phyloP scores from a whole-genome alignment of 2,797 vertebrate species.

The Rhinogobio ventralis region DNA sequence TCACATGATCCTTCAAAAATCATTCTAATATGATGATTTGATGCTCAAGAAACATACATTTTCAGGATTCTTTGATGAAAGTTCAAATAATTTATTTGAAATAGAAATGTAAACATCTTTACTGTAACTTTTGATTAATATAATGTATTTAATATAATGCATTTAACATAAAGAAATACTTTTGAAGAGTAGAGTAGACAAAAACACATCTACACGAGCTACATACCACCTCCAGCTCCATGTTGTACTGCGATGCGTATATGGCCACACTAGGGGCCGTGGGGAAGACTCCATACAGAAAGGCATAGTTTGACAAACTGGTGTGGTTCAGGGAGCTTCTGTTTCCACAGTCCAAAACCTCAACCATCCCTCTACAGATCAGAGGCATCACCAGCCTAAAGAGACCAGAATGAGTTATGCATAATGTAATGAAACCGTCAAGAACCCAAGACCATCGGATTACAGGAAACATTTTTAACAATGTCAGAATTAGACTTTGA shows the following conservation, averaged over 20 bases:
- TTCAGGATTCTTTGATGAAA: too few relatives aligned
- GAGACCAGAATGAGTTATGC: conserved; percentile 45
- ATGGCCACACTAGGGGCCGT: conserved; percentile 96
- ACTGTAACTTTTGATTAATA: not conserved
- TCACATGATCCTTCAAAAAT: not conserved
- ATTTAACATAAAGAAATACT: not conserved
- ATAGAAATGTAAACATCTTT: not conserved
- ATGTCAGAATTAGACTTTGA: not conserved
- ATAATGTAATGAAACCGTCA: not conserved
- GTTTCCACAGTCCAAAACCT: conserved; percentile 85
- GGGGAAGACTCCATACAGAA: conserved; percentile 96
- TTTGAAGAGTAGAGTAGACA: not conserved
- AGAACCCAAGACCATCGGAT: not conserved
- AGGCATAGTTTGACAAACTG: conserved; percentile 96
- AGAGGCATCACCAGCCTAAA: conserved; percentile 93
- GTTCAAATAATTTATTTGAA: not conserved
- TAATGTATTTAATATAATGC: not conserved
- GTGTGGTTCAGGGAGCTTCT: conserved; percentile 84
- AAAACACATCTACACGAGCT: not conserved
- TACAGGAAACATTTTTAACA: not conserved
- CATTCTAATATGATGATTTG: not conserved
- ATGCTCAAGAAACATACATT: too few relatives aligned
- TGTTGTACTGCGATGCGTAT: conserved; percentile 95
- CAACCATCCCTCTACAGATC: conserved; percentile 95
- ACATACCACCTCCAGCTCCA: conserved; percentile 97